A percentile compares a stretch with the other conserved stretches of the same genome.
These are phyloP conservation scores for Pristionchus mayeri DNA, from an alignment of 2,888 invertebrate species.

Conservation along the genomic window DNA sequence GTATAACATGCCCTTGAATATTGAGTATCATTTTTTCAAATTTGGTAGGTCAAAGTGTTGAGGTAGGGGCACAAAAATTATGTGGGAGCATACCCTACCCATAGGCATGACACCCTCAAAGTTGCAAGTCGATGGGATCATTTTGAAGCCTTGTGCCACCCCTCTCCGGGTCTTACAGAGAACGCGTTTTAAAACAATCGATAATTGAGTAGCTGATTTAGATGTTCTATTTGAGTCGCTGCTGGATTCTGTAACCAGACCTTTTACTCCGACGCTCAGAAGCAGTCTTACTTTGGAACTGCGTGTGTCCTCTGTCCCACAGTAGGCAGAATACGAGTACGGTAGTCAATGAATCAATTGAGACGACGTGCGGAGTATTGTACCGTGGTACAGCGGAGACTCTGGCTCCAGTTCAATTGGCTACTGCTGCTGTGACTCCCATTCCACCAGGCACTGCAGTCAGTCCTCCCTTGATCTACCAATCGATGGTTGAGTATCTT, in stretches of 20 bases:
- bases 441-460: background rate
- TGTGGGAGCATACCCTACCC: no score
- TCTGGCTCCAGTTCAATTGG: background rate
- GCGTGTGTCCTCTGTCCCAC: background rate
- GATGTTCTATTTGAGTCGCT: background rate
- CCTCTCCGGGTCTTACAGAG: no score
- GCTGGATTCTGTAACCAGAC: background rate
- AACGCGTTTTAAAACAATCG: no score
- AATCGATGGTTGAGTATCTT: background rate
- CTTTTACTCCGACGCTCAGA: background rate
- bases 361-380: background rate
- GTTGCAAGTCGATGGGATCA: no score
- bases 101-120: no score
- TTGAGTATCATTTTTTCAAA: no score
- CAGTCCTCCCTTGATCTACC: background rate
- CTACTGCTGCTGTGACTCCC: no score
- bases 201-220: background rate
- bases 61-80: no score
- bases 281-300: background rate
- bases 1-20: no score
- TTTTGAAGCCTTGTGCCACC: no score
- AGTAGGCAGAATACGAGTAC: background rate
- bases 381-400: background rate
- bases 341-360: background rate
- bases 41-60: no score